A percentile compares a stretch with the other conserved stretches of the same genome.
Evolutionary conservation across 2,113 vertebrate species (phyloP).

Genomic region (Formicarius rufipectus): DNA sequence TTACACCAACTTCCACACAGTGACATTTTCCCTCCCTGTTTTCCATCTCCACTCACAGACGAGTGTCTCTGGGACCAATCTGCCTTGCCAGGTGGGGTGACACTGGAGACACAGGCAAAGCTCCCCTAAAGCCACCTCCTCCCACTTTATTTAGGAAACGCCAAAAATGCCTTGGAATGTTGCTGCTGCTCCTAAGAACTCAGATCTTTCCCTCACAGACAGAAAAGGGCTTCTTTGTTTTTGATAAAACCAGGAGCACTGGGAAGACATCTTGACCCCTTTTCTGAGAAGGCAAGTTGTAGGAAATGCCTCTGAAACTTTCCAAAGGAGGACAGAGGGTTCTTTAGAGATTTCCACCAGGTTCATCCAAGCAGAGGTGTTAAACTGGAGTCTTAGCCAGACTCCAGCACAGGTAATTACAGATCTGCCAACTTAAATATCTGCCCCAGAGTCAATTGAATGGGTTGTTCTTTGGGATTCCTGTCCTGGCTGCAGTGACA

Average conservation of each 20-base stretch:
- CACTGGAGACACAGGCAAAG: not conserved
- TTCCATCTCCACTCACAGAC: not conserved
- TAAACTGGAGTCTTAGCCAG: not conserved
- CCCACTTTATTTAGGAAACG: not conserved
- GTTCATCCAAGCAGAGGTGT: not conserved
- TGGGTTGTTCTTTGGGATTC: not conserved
- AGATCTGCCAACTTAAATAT: not conserved
- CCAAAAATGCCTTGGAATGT: not conserved
- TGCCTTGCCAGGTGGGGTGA: too few relatives aligned
- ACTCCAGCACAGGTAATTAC: not conserved
- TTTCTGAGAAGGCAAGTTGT: not conserved
- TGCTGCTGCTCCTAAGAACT: not conserved
- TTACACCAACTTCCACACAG: not conserved
- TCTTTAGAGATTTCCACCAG: not conserved
- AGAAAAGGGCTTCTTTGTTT: not conserved
- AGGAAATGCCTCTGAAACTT: not conserved
- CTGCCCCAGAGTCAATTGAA: not conserved
- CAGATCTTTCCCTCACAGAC: not conserved
- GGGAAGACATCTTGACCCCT: not conserved
- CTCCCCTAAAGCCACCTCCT: not conserved
- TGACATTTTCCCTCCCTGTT: not conserved
- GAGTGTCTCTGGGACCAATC: not conserved
- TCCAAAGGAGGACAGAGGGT: not conserved
- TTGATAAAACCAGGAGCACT: not conserved
- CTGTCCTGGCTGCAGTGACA: not conserved